Conservation (phyloP, 1,140 invertebrate genomes). For the Lamellibrachia luymesi region DNA sequence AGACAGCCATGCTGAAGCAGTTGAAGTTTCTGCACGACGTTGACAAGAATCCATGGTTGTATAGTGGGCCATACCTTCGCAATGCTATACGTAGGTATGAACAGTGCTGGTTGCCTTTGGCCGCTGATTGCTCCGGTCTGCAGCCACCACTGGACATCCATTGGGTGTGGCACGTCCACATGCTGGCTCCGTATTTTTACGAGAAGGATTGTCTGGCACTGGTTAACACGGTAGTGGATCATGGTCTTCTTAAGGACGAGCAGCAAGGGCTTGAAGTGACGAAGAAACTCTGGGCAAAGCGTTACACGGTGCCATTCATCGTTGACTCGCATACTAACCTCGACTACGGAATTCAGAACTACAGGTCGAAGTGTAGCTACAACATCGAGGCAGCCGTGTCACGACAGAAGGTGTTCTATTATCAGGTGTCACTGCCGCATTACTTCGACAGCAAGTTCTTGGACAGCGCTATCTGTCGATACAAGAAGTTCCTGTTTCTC, state of each 20-base stretch:
- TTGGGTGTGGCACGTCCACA: conserved; percentile 61
- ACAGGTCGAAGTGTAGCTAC: conserved; percentile 42
- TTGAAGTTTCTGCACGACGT: conserved; percentile 29
- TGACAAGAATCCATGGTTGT: conserved; percentile 43
- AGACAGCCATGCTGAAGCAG: conserved; percentile 19
- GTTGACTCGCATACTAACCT: neutral
- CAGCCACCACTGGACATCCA: conserved; percentile 60
- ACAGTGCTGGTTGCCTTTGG: conserved; percentile 56
- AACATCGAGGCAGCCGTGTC: conserved; percentile 52
- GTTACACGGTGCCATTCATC: conserved; percentile 27
- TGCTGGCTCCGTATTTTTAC: conserved; percentile 56
- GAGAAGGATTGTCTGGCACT: conserved; percentile 53
- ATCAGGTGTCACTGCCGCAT: conserved; percentile 60
- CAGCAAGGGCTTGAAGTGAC: conserved; percentile 15
- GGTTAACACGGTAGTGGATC: conserved; percentile 52
- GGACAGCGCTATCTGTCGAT: conserved; percentile 52
- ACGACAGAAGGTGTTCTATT: conserved; percentile 54
- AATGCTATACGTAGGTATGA: conserved; percentile 58
- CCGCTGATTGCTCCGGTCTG: conserved; percentile 41
- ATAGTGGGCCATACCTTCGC: conserved; percentile 40
- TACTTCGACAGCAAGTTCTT: conserved; percentile 56
- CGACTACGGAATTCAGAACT: neutral
- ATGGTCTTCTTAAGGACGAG: conserved; percentile 40
- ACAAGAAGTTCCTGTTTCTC: conserved; percentile 58
- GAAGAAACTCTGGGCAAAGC: conserved; percentile 26